Base-by-base conservation (phyloP, 1,140 invertebrate genomes). In the Thrips palmi region DNA sequence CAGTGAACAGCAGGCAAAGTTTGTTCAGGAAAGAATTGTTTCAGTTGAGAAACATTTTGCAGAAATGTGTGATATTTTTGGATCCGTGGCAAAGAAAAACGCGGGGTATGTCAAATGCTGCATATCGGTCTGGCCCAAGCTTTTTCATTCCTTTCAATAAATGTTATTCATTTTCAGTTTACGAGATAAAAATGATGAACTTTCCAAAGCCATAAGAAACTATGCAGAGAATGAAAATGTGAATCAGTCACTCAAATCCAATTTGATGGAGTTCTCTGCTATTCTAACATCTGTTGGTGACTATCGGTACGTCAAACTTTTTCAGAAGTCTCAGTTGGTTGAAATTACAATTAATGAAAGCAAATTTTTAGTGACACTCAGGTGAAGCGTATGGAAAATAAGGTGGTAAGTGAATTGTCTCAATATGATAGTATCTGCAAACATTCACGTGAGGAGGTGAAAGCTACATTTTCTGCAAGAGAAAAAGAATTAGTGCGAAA, bases 401-500 rank as follows among this genome's bases (percentile, higher is more conserved):
- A 79, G 62, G 65, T 77, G 11, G 53, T 71, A 27, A 56, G 63
- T 17, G 68, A 77, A 37, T 53, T 81, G 37, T 67, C 67, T 4
- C 69, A 75, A 43, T 83, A 81, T 45, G 70, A 76, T 47, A 59
- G 58, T 3, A 69, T 77, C 40, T 83, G 77, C 47, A 77, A 76
- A 49, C 65, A 73, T 44, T 69, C 74, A 0, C 64, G 72, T 18
- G 74, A 77, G 33, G 75, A 78, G 52, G 57, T 82, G 0, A 78
- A 77, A 45, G 65, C 70, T 45, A 76, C 74, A 10, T 71, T 77
- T 45, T 62, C 62, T 28, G 70, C 70, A 0, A 60, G 71, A 17
- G 73, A 78, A 39, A 71, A 67, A 49, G 76, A 81, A 54, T 55
- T 77, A 10, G 58, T 65, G 2, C 57, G 68, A 25, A 71, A 71